A percentile compares a stretch with the other conserved stretches of the same genome.
These are phyloP conservation scores for Rhabditophanes sp. DNA, from an alignment of 2,888 invertebrate genomes.

Conservation along the genomic window DNA sequence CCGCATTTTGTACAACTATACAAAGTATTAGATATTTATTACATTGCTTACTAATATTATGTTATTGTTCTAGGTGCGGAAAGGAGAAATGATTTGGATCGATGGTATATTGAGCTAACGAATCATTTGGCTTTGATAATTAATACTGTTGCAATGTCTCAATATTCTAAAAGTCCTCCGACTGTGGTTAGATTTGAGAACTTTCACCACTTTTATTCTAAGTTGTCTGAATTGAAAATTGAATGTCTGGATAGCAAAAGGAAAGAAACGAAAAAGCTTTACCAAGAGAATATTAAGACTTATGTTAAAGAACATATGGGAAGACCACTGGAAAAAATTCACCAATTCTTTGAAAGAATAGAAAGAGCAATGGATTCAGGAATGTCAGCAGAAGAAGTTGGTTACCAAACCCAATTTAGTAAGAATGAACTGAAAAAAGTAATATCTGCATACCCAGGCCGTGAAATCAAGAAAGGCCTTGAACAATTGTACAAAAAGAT, in stretches of 20 bases:
- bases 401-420: constrained; percentile 88
- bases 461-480: constrained; percentile 51
- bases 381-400: constrained; percentile 86
- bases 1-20: no score
- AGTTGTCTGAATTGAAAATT: constrained; percentile 71
- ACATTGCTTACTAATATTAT: no score
- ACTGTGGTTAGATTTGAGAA: constrained; percentile 88
- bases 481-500: constrained; percentile 47
- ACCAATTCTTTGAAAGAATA: constrained; percentile 92
- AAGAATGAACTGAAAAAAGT: constrained; percentile 87
- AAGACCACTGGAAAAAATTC: constrained; percentile 68
- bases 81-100: constrained; percentile 72
- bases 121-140: constrained; percentile 66
- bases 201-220: constrained; percentile 71
- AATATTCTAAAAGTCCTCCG: constrained; percentile 68
- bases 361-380: constrained; percentile 79
- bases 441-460: constrained; percentile 77
- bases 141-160: constrained; percentile 60
- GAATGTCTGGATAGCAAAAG: constrained; percentile 67
- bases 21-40: no score
- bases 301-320: constrained; percentile 92
- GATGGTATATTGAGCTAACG: constrained; percentile 53
- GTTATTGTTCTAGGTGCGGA: no score
- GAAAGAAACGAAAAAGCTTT: constrained; percentile 74
- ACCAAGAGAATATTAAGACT: constrained; percentile 69